Base-by-base conservation (phyloP, 1,140 invertebrate genomes). In the Ceratina australensis region DNA sequence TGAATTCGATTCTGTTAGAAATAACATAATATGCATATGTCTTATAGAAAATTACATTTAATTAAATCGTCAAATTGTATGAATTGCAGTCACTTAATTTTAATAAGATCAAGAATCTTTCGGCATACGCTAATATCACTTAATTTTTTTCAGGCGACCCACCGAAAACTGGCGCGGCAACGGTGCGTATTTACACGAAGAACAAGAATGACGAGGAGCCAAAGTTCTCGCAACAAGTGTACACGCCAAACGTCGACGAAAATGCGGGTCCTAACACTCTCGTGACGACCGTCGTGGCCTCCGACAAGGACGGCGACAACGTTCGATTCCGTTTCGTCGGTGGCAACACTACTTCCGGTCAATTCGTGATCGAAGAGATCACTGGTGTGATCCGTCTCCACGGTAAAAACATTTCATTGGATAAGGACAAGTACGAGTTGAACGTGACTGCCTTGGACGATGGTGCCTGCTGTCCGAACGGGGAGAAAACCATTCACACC, bases 201-300 rank as follows among this genome's bases (percentile, higher is more conserved):
- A 98, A 98, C 88, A 98, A 98, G 92, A 98, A 98, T 91, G 98
- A 98, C 87, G 98, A 98, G 92, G 97, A 98, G 89, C 98, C 98
- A 0, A 98, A 98, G 91, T 98, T 98, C 90, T 98, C 97, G 0
- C 98, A 98, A 84, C 97, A 98, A 93, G 98, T 98, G 0, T 98
- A 98, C 89, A 98, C 97, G 1, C 97, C 98, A 0, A 98, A 98
- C 92, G 97, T 98, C 2, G 97, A 98, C 90, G 98, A 98, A 91
- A 98, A 98, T 91, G 97, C 97, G 16, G 97, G 97, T 2, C 96
- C 97, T 0, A 98, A 98, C 87, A 98, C 98, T 2, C 92, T 98
- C 12, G 98, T 98, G 0, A 98, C 97, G 12, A 98, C 97, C 16
- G 98, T 98, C 0, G 97, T 98, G 0, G 97, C 98, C 0, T 98